These are phyloP conservation scores for Furcifer pardalis DNA, from an alignment of 2,797 vertebrate species.

Conservation along the genomic window DNA sequence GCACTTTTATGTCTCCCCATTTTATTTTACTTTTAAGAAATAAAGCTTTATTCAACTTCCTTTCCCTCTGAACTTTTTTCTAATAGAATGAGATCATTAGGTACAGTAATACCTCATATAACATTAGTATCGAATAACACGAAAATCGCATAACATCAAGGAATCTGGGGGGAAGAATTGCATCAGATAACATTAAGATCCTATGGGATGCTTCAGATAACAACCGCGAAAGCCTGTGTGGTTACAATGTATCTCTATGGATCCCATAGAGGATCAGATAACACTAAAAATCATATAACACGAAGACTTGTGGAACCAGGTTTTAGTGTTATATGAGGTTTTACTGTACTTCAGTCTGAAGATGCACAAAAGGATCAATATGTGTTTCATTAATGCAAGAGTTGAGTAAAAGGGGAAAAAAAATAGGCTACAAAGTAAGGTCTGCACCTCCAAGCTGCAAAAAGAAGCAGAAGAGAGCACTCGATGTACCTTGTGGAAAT, in stretches of 20 bases:
- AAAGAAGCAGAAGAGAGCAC: not conserved
- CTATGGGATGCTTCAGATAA: too few relatives aligned
- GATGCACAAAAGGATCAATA: conserved; percentile 21
- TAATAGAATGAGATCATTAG: not conserved
- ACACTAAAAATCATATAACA: too few relatives aligned
- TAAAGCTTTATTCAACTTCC: not conserved
- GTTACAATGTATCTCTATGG: too few relatives aligned
- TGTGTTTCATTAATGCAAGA: not conserved
- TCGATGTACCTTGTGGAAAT: not conserved
- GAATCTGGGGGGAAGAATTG: too few relatives aligned
- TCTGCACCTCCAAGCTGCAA: not conserved
- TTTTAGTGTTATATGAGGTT: too few relatives aligned
- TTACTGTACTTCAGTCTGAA: not conserved
- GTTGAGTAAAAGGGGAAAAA: conserved; percentile 1
- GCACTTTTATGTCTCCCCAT: not conserved
- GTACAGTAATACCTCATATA: too few relatives aligned
- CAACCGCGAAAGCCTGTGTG: too few relatives aligned
- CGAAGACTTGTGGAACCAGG: too few relatives aligned
- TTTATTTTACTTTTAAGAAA: not conserved
- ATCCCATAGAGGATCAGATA: too few relatives aligned
- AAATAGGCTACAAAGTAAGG: conserved; percentile 5
- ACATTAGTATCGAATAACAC: too few relatives aligned
- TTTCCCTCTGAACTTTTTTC: conserved; percentile 17
- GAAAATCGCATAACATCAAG: too few relatives aligned
- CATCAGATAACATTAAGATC: too few relatives aligned